A percentile compares a stretch with the other conserved stretches of the same genome.
Evolutionary conservation across 2,888 invertebrate species (phyloP).

Genomic region (Melinaea marsaeus): DNA sequence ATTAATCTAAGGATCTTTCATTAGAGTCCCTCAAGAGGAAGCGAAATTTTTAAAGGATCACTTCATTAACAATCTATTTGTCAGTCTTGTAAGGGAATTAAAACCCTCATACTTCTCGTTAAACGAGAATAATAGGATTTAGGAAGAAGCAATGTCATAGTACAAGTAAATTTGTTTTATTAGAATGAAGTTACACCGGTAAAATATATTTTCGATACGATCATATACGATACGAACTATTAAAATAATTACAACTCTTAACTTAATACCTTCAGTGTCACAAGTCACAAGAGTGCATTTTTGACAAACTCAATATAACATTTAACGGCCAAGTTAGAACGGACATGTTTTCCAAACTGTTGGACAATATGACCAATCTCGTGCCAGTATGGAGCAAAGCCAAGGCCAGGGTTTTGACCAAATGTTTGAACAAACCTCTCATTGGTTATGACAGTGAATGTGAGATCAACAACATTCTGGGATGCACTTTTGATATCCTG

Average conservation of each 20-base stretch:
- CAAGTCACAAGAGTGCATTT: conserved; percentile 58
- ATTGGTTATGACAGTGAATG: conserved; percentile 49
- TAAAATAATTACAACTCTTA: not conserved
- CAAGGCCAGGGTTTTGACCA: conserved; percentile 55
- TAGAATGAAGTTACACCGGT: too few relatives aligned
- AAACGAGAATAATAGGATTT: too few relatives aligned
- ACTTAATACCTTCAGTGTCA: conserved; percentile 48
- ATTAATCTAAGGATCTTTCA: not conserved
- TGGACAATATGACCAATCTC: conserved; percentile 52
- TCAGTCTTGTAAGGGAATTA: too few relatives aligned
- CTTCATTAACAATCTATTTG: too few relatives aligned
- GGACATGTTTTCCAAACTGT: conserved; percentile 50
- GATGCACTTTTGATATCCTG: conserved; percentile 62
- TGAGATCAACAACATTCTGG: conserved; percentile 57
- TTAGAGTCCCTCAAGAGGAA: too few relatives aligned
- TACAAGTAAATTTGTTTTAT: too few relatives aligned
- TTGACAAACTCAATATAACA: conserved; percentile 52
- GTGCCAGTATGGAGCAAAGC: conserved; percentile 56
- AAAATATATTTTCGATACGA: too few relatives aligned
- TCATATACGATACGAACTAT: too few relatives aligned
- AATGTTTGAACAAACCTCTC: conserved; percentile 49
- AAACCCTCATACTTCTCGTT: too few relatives aligned
- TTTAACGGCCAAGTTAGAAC: conserved; percentile 46
- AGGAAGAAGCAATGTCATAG: too few relatives aligned
- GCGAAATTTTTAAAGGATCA: too few relatives aligned